Conservation (phyloP, 1,140 invertebrate genomes). For the Caerostris extrusa region DNA sequence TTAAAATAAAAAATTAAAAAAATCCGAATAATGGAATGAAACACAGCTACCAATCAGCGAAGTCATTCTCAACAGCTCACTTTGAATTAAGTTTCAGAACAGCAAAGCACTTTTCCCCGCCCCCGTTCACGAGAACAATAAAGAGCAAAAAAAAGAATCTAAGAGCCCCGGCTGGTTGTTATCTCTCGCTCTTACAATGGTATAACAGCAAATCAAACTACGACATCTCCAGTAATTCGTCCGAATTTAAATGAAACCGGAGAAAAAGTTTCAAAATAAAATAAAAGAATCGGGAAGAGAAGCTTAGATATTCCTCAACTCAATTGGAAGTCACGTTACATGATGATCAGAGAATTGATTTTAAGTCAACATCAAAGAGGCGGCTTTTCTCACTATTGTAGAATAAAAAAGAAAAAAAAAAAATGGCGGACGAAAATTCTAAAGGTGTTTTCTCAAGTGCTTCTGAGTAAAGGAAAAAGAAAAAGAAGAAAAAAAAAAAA, state of each 20-base stretch:
- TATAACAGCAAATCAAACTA: conserved; percentile 44
- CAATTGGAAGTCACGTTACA: conserved; percentile 37
- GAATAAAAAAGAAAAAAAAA: not conserved
- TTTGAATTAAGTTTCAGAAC: not conserved
- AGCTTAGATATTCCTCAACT: not conserved
- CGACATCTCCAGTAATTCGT: conserved; percentile 43
- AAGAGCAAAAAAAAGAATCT: not conserved
- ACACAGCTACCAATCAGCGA: conserved; percentile 19
- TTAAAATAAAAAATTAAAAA: not conserved
- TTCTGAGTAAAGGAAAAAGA: not conserved
- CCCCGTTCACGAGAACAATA: not conserved
- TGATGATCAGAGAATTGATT: conserved; percentile 58
- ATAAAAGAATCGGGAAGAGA: not conserved
- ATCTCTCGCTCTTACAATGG: conserved; percentile 25
- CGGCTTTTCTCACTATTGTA: not conserved
- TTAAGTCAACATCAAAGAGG: conserved; percentile 55
- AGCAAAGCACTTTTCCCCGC: conserved; percentile 5
- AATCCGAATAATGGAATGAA: not conserved
- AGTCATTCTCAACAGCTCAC: conserved; percentile 26
- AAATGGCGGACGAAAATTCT: not conserved
- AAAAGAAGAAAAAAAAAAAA: no score
- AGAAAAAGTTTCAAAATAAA: conserved; percentile 23
- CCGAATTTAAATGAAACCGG: conserved; percentile 37
- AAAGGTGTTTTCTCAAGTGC: conserved; percentile 56
- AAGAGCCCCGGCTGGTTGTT: conserved; percentile 11